These are phyloP conservation scores for Cyclophora albipunctata DNA, from an alignment of 2,888 invertebrate genomes.

Conservation along the genomic window DNA sequence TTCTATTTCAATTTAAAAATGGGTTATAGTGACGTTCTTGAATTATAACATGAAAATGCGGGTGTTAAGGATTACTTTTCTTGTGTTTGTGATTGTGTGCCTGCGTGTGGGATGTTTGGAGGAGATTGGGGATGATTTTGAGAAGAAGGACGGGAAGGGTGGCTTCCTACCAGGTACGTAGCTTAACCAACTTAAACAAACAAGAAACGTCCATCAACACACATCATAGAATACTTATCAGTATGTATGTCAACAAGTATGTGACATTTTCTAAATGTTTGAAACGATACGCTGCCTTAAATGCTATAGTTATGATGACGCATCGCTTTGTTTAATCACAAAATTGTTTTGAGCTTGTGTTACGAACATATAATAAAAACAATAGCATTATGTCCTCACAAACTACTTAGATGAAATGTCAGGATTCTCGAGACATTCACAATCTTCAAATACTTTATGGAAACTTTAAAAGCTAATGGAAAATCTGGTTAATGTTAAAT, in stretches of 20 bases:
- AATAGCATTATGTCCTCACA: too few relatives aligned
- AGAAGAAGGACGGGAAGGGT: conserved; percentile 48
- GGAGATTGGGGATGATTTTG: conserved; percentile 42
- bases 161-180: conserved; percentile 48
- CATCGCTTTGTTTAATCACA: conserved; percentile 13
- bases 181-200: background rate
- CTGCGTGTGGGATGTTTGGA: conserved; percentile 47
- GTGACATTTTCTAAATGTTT: background rate
- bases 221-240: background rate
- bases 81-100: conserved; percentile 51
- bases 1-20: conserved; percentile 42
- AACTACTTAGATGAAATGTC: too few relatives aligned
- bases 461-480: too few relatives aligned
- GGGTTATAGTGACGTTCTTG: conserved; percentile 43
- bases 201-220: background rate
- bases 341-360: background rate
- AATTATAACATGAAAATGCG: conserved; percentile 57
- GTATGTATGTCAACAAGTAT: background rate
- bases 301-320: conserved; percentile 4
- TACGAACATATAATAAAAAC: too few relatives aligned
- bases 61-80: conserved; percentile 55
- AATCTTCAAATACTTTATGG: too few relatives aligned
- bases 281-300: background rate
- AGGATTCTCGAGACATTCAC: too few relatives aligned
- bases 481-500: too few relatives aligned